Evolutionary conservation across 1,140 invertebrate genomes (phyloP).

Genomic region (Pseudomyrmex gracilis): DNA sequence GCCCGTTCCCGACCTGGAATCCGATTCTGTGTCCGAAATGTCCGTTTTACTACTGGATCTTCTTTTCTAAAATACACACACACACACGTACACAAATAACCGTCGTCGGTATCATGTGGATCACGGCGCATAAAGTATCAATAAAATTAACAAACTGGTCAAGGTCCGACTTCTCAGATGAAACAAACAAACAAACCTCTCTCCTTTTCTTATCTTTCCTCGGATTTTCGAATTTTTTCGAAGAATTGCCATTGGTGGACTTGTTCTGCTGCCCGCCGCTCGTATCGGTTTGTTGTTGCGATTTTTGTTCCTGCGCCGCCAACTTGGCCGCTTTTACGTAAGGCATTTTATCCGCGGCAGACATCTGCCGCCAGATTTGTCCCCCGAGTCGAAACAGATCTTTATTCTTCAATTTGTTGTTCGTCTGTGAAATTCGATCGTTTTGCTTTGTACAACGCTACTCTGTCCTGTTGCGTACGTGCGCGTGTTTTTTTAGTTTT

Average conservation of each 20-base stretch:
- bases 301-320: constrained; percentile 54
- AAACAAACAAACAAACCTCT: constrained; percentile 7
- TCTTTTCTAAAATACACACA: constrained; percentile 32
- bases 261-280: constrained; percentile 36
- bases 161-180: neutral
- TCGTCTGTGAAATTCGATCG: constrained; percentile 39
- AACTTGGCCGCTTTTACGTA: constrained; percentile 74
- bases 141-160: neutral
- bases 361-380: constrained; percentile 76
- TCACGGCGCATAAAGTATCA: neutral
- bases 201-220: constrained; percentile 37
- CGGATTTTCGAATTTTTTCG: constrained; percentile 26
- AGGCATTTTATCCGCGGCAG: constrained; percentile 74
- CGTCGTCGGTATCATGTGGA: neutral
- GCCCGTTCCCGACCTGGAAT: constrained; percentile 41
- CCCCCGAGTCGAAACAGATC: constrained; percentile 74
- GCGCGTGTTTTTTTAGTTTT: neutral
- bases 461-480: neutral
- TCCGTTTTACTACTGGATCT: constrained; percentile 19
- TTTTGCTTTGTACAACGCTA: neutral
- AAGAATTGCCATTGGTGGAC: neutral
- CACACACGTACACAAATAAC: neutral
- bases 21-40: constrained; percentile 23
- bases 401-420: constrained; percentile 44
- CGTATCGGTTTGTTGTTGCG: constrained; percentile 45